Base-by-base conservation (phyloP, 1,140 invertebrate genomes). In the Rhynchophorus ferrugineus region DNA sequence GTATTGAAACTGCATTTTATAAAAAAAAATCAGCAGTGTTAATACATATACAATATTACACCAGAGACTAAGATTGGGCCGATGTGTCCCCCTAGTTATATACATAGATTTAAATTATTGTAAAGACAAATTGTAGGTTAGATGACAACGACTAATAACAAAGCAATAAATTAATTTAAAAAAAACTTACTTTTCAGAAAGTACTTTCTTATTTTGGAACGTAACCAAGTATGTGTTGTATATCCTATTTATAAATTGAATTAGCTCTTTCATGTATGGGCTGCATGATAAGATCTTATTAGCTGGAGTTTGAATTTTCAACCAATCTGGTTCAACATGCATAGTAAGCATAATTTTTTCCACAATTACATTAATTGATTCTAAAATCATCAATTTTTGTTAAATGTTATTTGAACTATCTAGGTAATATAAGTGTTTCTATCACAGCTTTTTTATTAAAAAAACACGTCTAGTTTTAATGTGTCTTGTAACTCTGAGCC, bases 211-310 rank as follows among this genome's bases (percentile, higher is more conserved):
- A 66, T 87, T 85, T 53, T 83, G 78, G 60, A 85, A 92, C 34
- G 79, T 74, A n/a, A 75, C 66, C 16, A 92, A 73, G 66, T 91
- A 91, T 48, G 84, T 82, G 18, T 75, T 75, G 45, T 82, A 80
- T 11, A 82, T 87, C 55, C 93, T 76, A 8, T 77, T 71, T 46
- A 96, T 82, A 71, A 97, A 96, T 49, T 86, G 81, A 67, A 92
- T 89, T 3, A 97, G 70, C 69, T 97, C 94, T 63, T 85, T 83
- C 86, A 97, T 93, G 64, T 96, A 97, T 38, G 92, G 81, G 3
- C 91, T 95, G 48, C 74, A 77, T 3, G 73, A 69, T 18, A 73
- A 35, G 3, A 58, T 73, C 33, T 70, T 72, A 20, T 61, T 62
- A 9, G 60, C 59, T 6, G 71, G 65, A 13, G 73, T 64, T 63